A percentile compares a stretch with the other conserved stretches of the same genome.
phyloP scores from a whole-genome alignment of 1,140 invertebrate species.

The Drosophila aff. region DNA sequence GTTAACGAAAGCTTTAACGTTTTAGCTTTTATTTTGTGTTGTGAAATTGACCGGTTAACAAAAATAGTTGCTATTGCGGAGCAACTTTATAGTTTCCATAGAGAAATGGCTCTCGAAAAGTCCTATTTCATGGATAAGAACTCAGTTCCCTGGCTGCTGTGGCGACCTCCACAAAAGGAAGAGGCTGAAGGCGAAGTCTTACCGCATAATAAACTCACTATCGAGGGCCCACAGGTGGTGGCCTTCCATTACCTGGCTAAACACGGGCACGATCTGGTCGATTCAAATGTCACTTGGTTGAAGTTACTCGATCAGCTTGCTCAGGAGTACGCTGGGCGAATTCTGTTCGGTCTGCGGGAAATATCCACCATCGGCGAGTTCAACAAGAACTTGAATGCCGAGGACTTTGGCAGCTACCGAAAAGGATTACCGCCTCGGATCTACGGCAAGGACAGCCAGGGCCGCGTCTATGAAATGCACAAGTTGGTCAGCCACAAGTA shows the following conservation, averaged over 20 bases:
- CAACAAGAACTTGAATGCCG: not conserved
- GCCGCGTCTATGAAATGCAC: slow-evolving; percentile 45
- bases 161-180: slow-evolving; percentile 2
- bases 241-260: slow-evolving; percentile 40
- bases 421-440: slow-evolving; percentile 39
- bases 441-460: slow-evolving; percentile 32
- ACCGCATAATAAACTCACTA: not conserved
- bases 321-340: slow-evolving; percentile 28
- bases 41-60: slow-evolving; percentile 18
- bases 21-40: slow-evolving; percentile 21
- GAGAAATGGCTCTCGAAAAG: not conserved
- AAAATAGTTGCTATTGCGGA: not conserved
- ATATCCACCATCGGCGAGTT: slow-evolving; percentile 32
- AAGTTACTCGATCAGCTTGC: slow-evolving; percentile 19
- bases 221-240: slow-evolving; percentile 20
- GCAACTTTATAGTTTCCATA: not conserved
- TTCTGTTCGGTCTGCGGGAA: slow-evolving; percentile 33
- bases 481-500: slow-evolving; percentile 53
- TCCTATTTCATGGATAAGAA: slow-evolving; percentile 1
- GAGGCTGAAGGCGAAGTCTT: not conserved
- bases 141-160: slow-evolving; percentile 14
- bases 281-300: slow-evolving; percentile 24
- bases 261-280: not conserved
- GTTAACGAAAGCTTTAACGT: slow-evolving; percentile 12
- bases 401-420: slow-evolving; percentile 42